These are phyloP conservation scores for Callorhinus ursinus DNA, from an alignment of 2,113 vertebrate species.

Conservation along the genomic window DNA sequence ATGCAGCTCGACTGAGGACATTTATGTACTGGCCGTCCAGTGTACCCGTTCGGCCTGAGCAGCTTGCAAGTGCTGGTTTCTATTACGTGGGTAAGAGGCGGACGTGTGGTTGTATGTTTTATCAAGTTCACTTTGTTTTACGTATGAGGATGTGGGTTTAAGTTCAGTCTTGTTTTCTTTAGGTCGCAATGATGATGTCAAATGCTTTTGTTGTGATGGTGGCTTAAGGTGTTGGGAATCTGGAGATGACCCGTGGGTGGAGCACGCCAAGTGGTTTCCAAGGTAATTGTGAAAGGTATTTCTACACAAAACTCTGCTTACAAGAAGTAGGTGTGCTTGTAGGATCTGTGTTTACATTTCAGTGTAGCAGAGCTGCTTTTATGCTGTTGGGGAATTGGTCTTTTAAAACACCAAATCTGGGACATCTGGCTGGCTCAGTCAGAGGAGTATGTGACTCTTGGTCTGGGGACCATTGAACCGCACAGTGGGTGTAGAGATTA, in stretches of 20 bases:
- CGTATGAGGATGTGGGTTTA: not conserved
- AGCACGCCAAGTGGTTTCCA: slow-evolving; percentile 99
- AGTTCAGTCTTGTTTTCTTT: slow-evolving; percentile 20
- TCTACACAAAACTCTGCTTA: not conserved
- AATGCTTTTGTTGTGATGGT: slow-evolving; percentile 98
- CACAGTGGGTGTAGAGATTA: not conserved
- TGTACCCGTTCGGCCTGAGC: slow-evolving; percentile 94
- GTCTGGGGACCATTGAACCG: not conserved
- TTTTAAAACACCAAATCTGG: not conserved
- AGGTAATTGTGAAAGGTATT: slow-evolving; percentile 86
- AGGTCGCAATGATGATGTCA: slow-evolving; percentile 98
- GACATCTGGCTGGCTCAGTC: not conserved
- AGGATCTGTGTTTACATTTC: not conserved
- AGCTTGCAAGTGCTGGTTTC: slow-evolving; percentile 96
- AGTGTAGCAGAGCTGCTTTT: not conserved
- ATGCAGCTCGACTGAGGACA: slow-evolving; percentile 91
- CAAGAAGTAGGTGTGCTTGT: not conserved
- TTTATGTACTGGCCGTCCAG: slow-evolving; percentile 95
- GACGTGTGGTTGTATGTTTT: not conserved
- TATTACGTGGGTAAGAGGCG: slow-evolving; percentile 95
- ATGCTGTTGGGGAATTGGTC: not conserved
- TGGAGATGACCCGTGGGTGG: slow-evolving; percentile 98
- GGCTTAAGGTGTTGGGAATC: slow-evolving; percentile 98
- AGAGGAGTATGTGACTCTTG: not conserved
- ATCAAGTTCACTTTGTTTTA: not conserved